Conservation (phyloP, 2,113 vertebrate genomes). For the Mellivora capensis region DNA sequence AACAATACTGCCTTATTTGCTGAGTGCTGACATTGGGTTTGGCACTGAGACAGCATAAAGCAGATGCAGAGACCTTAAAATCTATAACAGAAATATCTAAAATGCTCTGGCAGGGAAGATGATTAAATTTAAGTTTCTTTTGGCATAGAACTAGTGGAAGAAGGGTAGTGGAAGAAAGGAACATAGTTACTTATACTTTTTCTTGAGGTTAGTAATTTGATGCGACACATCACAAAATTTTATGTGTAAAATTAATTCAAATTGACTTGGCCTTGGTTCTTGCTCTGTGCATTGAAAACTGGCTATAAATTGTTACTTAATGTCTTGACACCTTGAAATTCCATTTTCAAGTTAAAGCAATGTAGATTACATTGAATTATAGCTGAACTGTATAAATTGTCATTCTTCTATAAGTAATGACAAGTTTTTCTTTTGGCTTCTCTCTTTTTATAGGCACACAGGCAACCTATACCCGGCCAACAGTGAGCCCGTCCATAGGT, state of each 20-base stretch:
- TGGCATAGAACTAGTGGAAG: slow-evolving; percentile 47
- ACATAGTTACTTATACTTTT: slow-evolving; percentile 25
- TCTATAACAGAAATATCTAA: slow-evolving; percentile 45
- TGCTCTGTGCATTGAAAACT: slow-evolving; percentile 50
- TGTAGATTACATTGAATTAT: slow-evolving; percentile 24
- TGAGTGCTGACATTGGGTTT: slow-evolving; percentile 52
- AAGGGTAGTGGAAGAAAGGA: slow-evolving; percentile 39
- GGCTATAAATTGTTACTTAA: slow-evolving; percentile 51
- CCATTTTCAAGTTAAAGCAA: slow-evolving; percentile 53
- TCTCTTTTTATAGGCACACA: slow-evolving; percentile 84
- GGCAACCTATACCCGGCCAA: slow-evolving; percentile 92
- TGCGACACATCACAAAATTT: slow-evolving; percentile 54
- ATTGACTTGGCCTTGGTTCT: slow-evolving; percentile 45
- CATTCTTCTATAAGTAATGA: slow-evolving; percentile 53
- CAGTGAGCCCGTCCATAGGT: slow-evolving; percentile 89
- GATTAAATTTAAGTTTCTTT: slow-evolving; percentile 63
- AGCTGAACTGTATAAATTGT: slow-evolving; percentile 14
- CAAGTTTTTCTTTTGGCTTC: slow-evolving; percentile 49
- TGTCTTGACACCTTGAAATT: slow-evolving; percentile 55
- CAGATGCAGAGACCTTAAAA: slow-evolving; percentile 56
- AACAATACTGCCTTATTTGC: slow-evolving; percentile 45
- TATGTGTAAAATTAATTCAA: slow-evolving; percentile 59
- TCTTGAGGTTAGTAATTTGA: slow-evolving; percentile 54
- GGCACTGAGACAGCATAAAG: slow-evolving; percentile 18
- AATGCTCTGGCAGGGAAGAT: slow-evolving; percentile 48